phyloP scores from a whole-genome alignment of 1,140 invertebrate species.

The Battus philenor region DNA sequence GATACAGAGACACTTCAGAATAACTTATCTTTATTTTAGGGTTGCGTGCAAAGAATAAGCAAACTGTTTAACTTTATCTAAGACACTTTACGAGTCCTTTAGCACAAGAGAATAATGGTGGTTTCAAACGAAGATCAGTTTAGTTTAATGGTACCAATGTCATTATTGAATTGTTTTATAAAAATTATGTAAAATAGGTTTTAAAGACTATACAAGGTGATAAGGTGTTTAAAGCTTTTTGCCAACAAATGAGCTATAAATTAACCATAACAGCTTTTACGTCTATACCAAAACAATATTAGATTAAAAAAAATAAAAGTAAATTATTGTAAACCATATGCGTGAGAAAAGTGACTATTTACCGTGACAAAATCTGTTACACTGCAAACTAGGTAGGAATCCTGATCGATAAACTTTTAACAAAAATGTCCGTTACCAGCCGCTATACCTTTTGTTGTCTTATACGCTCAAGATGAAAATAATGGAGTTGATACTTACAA shows the following conservation, averaged over 20 bases:
- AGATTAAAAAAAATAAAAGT: conserved; percentile 9
- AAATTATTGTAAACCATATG: conserved; percentile 26
- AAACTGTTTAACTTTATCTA: conserved; percentile 20
- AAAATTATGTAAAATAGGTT: neutral
- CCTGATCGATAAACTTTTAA: conserved; percentile 44
- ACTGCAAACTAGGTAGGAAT: conserved; percentile 41
- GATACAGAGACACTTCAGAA: neutral
- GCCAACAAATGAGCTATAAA: too few relatives aligned
- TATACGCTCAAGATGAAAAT: conserved; percentile 16
- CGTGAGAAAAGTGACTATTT: conserved; percentile 38
- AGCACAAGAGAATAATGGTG: too few relatives aligned
- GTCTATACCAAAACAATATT: conserved; percentile 5
- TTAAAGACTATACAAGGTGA: neutral
- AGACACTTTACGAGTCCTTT: conserved; percentile 21
- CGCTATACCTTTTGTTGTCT: conserved; percentile 56
- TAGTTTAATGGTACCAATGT: too few relatives aligned
- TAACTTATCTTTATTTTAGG: conserved; percentile 22
- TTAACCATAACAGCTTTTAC: neutral
- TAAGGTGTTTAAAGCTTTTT: too few relatives aligned
- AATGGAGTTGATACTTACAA: conserved; percentile 42
- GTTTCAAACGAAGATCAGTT: too few relatives aligned
- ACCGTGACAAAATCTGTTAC: conserved; percentile 31
- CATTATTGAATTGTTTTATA: too few relatives aligned
- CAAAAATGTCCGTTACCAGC: conserved; percentile 64
- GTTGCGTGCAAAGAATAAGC: conserved; percentile 18